Percentiles rank a stretch among this genome's conserved stretches.
Conservation (phyloP, 2,888 invertebrate species). For the Coenonympha arcania region DNA sequence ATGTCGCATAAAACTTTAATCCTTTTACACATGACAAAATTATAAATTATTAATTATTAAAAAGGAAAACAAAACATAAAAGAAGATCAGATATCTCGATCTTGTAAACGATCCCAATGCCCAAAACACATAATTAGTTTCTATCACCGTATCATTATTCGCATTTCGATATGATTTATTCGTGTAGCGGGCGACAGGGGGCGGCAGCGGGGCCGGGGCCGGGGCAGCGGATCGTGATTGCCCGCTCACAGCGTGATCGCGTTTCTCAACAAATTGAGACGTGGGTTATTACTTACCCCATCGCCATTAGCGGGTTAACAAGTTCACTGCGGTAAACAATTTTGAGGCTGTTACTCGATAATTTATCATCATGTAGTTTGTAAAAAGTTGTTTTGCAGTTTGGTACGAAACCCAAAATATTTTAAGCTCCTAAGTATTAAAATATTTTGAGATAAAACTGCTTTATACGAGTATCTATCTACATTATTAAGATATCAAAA, state of each 20-base stretch:
- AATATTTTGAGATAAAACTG: too few relatives aligned
- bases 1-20: too few relatives aligned
- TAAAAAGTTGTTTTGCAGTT: too few relatives aligned
- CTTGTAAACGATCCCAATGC: conserved; percentile 8
- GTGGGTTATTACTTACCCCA: conserved; percentile 48
- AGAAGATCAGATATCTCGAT: background rate
- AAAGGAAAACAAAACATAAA: background rate
- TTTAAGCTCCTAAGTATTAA: too few relatives aligned
- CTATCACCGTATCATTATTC: conserved; percentile 30
- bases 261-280: conserved; percentile 48
- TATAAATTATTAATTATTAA: background rate
- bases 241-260: conserved; percentile 43
- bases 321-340: background rate
- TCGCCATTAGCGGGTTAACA: conserved; percentile 38
- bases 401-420: too few relatives aligned
- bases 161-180: conserved; percentile 47
- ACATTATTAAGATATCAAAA: background rate
- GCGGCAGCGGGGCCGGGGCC: conserved; percentile 28
- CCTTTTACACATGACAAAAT: too few relatives aligned
- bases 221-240: conserved; percentile 42
- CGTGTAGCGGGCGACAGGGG: conserved; percentile 12
- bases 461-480: too few relatives aligned
- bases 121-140: conserved; percentile 16
- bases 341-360: background rate
- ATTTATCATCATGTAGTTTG: too few relatives aligned